These are phyloP conservation scores for Apogon talboti DNA, from an alignment of 2,797 vertebrate species.

Conservation along the genomic window DNA sequence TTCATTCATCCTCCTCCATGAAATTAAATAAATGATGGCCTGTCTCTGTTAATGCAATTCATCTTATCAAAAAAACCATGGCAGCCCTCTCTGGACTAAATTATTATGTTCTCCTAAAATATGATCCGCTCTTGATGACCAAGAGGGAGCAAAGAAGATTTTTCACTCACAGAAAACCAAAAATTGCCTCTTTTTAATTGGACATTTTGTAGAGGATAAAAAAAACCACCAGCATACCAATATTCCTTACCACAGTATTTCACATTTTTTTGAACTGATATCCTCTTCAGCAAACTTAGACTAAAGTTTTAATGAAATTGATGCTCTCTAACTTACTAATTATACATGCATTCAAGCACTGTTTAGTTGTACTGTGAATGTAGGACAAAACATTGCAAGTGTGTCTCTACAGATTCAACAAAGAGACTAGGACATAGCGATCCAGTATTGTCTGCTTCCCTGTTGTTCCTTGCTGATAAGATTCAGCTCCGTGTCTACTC, in stretches of 20 bases:
- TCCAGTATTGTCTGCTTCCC: constrained; percentile 55
- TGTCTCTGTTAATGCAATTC: constrained; percentile 40
- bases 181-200: not conserved
- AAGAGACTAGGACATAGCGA: constrained; percentile 47
- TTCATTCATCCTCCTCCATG: constrained; percentile 36
- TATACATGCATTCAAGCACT: constrained; percentile 5
- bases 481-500: constrained; percentile 66
- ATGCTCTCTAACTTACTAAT: constrained; percentile 11
- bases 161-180: not conserved
- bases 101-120: constrained; percentile 15
- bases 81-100: constrained; percentile 15
- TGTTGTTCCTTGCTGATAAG: constrained; percentile 76
- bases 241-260: not conserved
- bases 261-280: too few relatives aligned
- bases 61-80: constrained; percentile 46
- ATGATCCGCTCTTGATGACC: constrained; percentile 2
- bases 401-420: constrained; percentile 47
- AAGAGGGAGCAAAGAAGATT: not conserved
- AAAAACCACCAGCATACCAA: not conserved
- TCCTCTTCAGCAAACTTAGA: too few relatives aligned
- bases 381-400: constrained; percentile 42
- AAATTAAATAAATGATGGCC: constrained; percentile 62
- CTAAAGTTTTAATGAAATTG: not conserved
- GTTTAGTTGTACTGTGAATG: constrained; percentile 32
- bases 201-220: too few relatives aligned